phyloP scores from a whole-genome alignment of 2,888 invertebrate species.

The Drosophila tanythrix region DNA sequence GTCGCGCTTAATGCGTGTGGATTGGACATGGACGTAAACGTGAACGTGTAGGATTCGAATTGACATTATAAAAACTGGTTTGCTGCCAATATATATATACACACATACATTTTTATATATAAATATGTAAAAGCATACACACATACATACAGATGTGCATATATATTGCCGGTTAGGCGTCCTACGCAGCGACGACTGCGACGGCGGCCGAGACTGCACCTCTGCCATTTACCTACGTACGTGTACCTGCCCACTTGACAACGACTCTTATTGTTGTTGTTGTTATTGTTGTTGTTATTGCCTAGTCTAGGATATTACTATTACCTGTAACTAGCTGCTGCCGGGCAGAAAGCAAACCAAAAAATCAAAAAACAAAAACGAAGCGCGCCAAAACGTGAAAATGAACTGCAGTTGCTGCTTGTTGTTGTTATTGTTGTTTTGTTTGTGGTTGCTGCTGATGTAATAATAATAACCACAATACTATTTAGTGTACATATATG shows the following conservation, averaged over 20 bases:
- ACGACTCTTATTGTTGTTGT: conserved; percentile 43
- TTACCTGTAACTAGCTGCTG: conserved; percentile 60
- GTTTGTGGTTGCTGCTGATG: conserved; percentile 38
- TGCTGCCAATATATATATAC: conserved; percentile 66
- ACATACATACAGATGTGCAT: not conserved
- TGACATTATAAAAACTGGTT: conserved; percentile 80
- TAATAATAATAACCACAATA: conserved; percentile 57
- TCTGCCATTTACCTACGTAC: conserved; percentile 4
- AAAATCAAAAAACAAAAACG: conserved; percentile 30
- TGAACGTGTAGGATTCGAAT: conserved; percentile 79
- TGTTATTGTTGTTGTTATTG: conserved; percentile 15
- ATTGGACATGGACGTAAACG: conserved; percentile 62
- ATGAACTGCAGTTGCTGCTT: conserved; percentile 2
- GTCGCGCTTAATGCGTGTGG: conserved; percentile 80
- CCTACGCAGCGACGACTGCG: conserved; percentile 60
- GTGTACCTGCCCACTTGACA: conserved; percentile 74
- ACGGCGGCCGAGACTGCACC: conserved; percentile 19
- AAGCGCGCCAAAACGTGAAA: conserved; percentile 63
- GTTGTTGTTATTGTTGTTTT: conserved; percentile 3
- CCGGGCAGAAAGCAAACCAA: conserved; percentile 33
- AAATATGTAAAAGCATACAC: not conserved
- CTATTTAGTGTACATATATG: conserved; percentile 34
- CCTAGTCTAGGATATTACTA: conserved; percentile 68
- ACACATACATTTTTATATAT: not conserved
- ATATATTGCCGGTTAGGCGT: conserved; percentile 60